Evolutionary conservation across 2,888 invertebrate genomes (phyloP).

Genomic region (Polydrusus cervinus): DNA sequence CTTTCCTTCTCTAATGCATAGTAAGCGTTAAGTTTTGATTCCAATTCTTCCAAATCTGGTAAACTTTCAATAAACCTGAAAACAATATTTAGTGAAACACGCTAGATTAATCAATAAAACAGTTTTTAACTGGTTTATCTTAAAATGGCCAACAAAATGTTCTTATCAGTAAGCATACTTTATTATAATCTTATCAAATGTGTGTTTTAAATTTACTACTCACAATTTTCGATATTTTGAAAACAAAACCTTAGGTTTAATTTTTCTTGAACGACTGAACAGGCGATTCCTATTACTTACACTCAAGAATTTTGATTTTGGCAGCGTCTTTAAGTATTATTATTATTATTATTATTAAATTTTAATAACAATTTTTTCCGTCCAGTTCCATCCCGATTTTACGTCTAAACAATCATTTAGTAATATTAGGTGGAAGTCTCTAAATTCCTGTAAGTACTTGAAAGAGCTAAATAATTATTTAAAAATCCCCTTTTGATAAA

Average conservation of each 20-base stretch:
- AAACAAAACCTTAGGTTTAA: not conserved
- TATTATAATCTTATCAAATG: conserved; percentile 18
- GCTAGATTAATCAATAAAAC: not conserved
- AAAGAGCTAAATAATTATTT: not conserved
- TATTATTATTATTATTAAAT: not conserved
- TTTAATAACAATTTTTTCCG: not conserved
- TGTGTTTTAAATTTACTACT: not conserved
- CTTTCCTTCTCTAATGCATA: conserved; percentile 83
- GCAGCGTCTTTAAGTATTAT: not conserved
- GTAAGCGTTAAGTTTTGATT: conserved; percentile 85
- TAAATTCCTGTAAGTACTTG: conserved; percentile 1
- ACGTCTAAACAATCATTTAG: not conserved
- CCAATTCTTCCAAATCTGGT: conserved; percentile 84
- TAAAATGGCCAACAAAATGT: not conserved
- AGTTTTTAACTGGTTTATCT: conserved; percentile 12
- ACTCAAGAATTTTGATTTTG: conserved; percentile 7
- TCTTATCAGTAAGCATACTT: conserved; percentile 24
- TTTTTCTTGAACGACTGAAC: not conserved
- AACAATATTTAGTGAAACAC: conserved; percentile 51
- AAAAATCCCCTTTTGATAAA: not conserved
- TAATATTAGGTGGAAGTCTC: not conserved
- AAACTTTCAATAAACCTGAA: conserved; percentile 78
- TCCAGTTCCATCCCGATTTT: conserved; percentile 1
- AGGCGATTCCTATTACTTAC: not conserved
- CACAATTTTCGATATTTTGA: not conserved